Percentiles rank a stretch among this genome's conserved stretches.
phyloP scores from a whole-genome alignment of 2,888 invertebrate species.

The Macaria notata region DNA sequence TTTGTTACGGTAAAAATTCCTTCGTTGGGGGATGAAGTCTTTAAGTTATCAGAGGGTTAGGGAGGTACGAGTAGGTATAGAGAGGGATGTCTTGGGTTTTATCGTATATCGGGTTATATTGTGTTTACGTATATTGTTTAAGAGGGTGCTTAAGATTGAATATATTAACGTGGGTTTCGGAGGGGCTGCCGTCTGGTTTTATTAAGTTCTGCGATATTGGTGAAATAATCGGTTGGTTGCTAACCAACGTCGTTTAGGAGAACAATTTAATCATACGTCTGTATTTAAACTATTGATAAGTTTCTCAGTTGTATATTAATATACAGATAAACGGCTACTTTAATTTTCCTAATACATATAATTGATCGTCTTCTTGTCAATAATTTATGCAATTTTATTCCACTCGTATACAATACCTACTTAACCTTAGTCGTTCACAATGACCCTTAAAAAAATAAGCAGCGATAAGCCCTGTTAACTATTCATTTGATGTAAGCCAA shows the following conservation, averaged over 20 bases:
- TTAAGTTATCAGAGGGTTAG: constrained; percentile 77
- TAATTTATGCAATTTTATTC: too few species aligned
- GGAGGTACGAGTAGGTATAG: constrained; percentile 40
- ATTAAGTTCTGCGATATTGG: constrained; percentile 39
- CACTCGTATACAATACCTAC: too few species aligned
- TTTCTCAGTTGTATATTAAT: too few species aligned
- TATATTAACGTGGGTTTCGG: constrained; percentile 65
- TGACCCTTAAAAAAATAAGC: constrained; percentile 63
- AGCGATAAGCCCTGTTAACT: constrained; percentile 59
- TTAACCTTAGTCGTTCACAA: constrained; percentile 26
- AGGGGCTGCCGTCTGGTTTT: constrained; percentile 47
- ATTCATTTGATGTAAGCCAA: constrained; percentile 48
- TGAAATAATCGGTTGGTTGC: constrained; percentile 13
- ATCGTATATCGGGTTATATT: constrained; percentile 59
- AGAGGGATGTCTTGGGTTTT: constrained; percentile 44
- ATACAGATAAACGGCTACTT: too few species aligned
- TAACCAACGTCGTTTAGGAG: constrained; percentile 3
- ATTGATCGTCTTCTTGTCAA: too few species aligned
- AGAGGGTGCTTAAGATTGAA: constrained; percentile 67
- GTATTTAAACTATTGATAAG: too few species aligned
- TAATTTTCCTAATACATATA: too few species aligned
- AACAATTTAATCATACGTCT: too few species aligned
- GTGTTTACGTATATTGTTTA: constrained; percentile 60
- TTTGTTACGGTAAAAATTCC: constrained; percentile 79
- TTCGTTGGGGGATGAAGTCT: constrained; percentile 80